Evolutionary conservation across 2,888 invertebrate species (phyloP), one percentile per base, ranked within the genome.

Genomic region (Yponomeuta cagnagella): DNA sequence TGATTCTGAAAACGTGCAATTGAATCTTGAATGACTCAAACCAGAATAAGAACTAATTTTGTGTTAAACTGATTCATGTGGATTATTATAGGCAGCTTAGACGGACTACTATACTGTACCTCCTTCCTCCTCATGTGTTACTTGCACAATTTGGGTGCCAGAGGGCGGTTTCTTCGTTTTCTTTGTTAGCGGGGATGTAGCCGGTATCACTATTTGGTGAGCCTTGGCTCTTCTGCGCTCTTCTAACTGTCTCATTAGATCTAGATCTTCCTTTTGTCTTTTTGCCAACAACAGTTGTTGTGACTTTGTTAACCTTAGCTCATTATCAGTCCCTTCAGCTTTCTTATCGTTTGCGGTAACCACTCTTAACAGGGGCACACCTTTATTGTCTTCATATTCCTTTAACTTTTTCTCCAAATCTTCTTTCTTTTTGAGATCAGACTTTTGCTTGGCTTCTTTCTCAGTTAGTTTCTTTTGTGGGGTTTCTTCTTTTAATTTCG

Each of bases 401-500:
- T 65, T 65, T 3, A 65, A 65, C 52, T 58, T 58, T 58, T 15
- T 58, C 15, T 12, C 12, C 15, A 58, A 15, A 15, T 58, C 52
- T 31, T 65, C 65, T 65, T 65, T 65, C 33, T 8, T 30, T 65
- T 10, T 65, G 31, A 31, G 30, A 23, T 65, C 65, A 65, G 30
- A 6, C 31, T 31, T 65, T 65, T 65, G 6, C 10, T 65, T 65
- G 31, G 65, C 10, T 12, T 65, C 30, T 30, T 65, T 33, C 1
- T 30, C 30, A 1, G 15, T 58, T 58, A 15, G 15, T 58, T 58
- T 58, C 15, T 58, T 58, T 15, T 15, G 15, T 4, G 52, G 1
- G 52, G 15, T 58, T 58, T 58, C 52, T 15, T 58, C 52, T 58
- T 15, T 58, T 58, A 15, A 15, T 71, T 71, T 52, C 31, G 72